phyloP scores from a whole-genome alignment of 1,140 invertebrate genomes.

The Eubasilissa regina region DNA sequence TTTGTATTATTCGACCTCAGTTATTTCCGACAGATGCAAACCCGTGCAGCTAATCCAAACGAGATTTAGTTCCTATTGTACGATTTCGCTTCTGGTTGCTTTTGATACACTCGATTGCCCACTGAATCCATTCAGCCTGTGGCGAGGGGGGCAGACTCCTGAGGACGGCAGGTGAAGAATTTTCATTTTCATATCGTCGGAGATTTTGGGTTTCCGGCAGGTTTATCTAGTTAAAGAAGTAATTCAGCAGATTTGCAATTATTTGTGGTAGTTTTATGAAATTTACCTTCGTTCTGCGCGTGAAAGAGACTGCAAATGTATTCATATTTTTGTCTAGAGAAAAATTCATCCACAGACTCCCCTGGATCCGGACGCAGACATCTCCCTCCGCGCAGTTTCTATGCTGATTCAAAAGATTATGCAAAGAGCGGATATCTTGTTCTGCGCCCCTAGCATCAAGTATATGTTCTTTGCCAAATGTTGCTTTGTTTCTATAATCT shows the following conservation, averaged over 20 bases:
- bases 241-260: too few species aligned
- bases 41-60: conserved; percentile 38
- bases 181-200: too few species aligned
- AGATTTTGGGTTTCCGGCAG: too few species aligned
- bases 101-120: conserved; percentile 34
- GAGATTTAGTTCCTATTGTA: conserved; percentile 33
- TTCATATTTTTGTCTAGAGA: too few species aligned
- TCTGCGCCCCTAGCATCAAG: conserved; percentile 10
- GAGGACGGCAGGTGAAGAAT: too few species aligned
- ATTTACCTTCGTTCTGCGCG: background rate
- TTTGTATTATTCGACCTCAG: too few species aligned
- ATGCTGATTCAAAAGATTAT: conserved; percentile 44
- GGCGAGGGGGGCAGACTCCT: too few species aligned
- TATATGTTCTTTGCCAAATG: conserved; percentile 29
- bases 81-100: conserved; percentile 24
- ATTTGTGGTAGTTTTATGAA: too few species aligned
- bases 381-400: conserved; percentile 25
- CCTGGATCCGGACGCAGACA: too few species aligned
- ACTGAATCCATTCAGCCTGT: conserved; percentile 19
- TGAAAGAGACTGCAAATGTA: too few species aligned
- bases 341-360: too few species aligned
- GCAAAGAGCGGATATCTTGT: conserved; percentile 39
- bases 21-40: conserved; percentile 13
- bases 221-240: too few species aligned
- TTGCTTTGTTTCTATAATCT: conserved; percentile 27